phyloP scores from a whole-genome alignment of 2,113 vertebrate genomes.

The Dipodomys spectabilis region DNA sequence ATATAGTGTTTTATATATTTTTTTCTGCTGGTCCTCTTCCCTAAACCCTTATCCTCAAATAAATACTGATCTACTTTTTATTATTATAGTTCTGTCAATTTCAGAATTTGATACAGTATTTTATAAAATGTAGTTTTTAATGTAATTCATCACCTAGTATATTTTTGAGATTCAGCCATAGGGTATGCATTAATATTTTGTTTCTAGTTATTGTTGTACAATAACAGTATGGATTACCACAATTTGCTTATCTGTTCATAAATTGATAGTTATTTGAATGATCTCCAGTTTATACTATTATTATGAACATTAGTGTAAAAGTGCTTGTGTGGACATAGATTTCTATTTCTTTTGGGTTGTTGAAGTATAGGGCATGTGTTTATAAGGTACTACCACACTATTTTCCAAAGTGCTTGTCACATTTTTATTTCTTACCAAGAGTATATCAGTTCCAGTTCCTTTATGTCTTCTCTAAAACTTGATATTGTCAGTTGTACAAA shows the following conservation, averaged over 20 bases:
- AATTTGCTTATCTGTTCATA: conserved; percentile 11
- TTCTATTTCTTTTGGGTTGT: neutral
- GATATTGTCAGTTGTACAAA: conserved; percentile 15
- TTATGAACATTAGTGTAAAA: conserved; percentile 14
- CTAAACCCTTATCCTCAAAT: neutral
- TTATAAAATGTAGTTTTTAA: neutral
- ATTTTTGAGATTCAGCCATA: conserved; percentile 17
- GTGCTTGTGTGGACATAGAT: neutral
- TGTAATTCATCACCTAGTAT: neutral
- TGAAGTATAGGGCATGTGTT: neutral
- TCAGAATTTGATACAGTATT: conserved; percentile 32
- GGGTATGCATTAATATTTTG: conserved; percentile 38
- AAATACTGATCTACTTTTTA: conserved; percentile 6
- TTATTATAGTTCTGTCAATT: conserved; percentile 22
- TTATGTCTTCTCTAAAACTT: neutral
- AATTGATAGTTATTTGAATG: conserved; percentile 38
- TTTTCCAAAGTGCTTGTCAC: neutral
- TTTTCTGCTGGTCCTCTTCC: neutral
- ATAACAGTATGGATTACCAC: too few species aligned
- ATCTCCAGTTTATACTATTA: neutral
- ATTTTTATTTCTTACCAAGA: conserved; percentile 51
- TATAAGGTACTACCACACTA: neutral
- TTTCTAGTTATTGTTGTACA: neutral
- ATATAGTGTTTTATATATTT: neutral
- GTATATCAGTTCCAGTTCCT: conserved; percentile 10